Evolutionary conservation across 2,888 invertebrate species (phyloP), one percentile per base, ranked within the genome.

Genomic region (Synergus gifuensis): DNA sequence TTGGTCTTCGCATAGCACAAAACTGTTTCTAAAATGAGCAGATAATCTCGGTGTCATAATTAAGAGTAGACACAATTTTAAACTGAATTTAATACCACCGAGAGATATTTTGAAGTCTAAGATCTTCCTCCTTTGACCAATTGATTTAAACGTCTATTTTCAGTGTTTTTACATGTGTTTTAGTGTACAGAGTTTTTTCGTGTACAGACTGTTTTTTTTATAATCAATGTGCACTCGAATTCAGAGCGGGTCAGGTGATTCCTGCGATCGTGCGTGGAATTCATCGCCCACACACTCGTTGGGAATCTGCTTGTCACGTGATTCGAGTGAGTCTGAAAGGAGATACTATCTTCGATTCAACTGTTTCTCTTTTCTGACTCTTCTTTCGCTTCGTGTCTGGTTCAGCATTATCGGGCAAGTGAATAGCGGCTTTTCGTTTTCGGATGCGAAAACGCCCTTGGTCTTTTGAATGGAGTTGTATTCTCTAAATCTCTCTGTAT

Each of bases 181-280:
- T 42, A 66, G 42, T 66, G 42, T 66, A 16, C 40, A n/a, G 44
- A 12, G 18, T 40, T 9, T 66, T 42, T 66, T 42, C 42, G 42
- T 66, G 42, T 66, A 8, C 16, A n/a, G 18, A 12, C 28, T 66
- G 18, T 40, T 42, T 66, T 66, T 66, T 42, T 18, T 40, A 54
- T 36, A 73, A 73, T 73, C 73, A 73, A 73, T 54, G 73, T 73
- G 54, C 36, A 73, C 36, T 54, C 62, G 77, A 46, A 44, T 77
- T 58, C 67, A 77, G 63, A 77, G 63, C 77, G 64, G 80, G 81
- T 83, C 84, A 81, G 84, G 82, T 83, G 79, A 80, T 84, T 83
- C 84, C 82, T 82, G 82, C 79, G 77, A 78, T 83, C 83, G 82
- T 82, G 82, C 79, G 76, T 76, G 79, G 83, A 83, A 85, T 85